Conservation (phyloP, 1,140 invertebrate species). For the Dryas iulia region DNA sequence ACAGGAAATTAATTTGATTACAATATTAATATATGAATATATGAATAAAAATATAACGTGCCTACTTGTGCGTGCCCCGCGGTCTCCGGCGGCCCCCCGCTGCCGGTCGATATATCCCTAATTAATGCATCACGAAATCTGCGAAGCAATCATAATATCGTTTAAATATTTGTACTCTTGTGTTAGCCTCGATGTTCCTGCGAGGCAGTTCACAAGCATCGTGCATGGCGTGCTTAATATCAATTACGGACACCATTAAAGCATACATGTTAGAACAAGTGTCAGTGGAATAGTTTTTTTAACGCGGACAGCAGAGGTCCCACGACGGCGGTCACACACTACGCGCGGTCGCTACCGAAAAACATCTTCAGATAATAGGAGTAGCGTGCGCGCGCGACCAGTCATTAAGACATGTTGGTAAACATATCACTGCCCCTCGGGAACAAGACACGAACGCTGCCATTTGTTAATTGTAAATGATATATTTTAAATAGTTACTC, state of each 20-base stretch:
- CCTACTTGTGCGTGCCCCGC: background rate
- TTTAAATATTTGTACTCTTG: background rate
- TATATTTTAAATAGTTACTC: too few relatives aligned
- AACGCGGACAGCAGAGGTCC: slow-evolving; percentile 4
- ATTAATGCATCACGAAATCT: background rate
- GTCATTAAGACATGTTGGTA: background rate
- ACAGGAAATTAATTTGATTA: background rate
- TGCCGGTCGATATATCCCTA: too few relatives aligned
- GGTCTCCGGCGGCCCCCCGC: background rate
- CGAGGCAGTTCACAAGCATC: too few relatives aligned
- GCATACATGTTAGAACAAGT: background rate
- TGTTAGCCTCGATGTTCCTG: background rate
- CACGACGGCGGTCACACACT: slow-evolving; percentile 9
- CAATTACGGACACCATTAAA: background rate
- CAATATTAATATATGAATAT: background rate
- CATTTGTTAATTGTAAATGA: background rate
- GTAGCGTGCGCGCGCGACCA: background rate
- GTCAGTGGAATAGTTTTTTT: slow-evolving; percentile 1
- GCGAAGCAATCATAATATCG: background rate
- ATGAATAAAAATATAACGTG: background rate
- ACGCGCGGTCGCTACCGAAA: slow-evolving; percentile 13
- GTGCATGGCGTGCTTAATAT: background rate
- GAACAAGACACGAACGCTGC: background rate
- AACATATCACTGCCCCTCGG: background rate
- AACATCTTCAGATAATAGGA: slow-evolving; percentile 6